phyloP scores from a whole-genome alignment of 2,888 invertebrate genomes.

The Thymelicus acteon region DNA sequence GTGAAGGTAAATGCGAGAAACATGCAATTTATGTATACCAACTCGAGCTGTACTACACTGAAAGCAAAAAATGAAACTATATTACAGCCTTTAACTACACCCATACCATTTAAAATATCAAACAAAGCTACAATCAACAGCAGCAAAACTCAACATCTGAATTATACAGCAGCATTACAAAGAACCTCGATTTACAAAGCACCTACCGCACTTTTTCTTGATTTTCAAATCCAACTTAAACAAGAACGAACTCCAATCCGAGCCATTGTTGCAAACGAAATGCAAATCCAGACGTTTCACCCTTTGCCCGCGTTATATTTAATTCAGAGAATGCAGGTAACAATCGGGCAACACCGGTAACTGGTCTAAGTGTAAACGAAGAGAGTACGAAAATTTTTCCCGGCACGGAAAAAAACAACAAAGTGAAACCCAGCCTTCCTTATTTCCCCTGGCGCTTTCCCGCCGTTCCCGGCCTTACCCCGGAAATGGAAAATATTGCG shows the following conservation, averaged over 20 bases:
- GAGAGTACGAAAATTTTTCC: constrained; percentile 76
- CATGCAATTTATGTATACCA: too few species aligned
- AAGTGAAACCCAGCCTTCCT: constrained; percentile 82
- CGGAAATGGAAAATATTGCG: constrained; percentile 85
- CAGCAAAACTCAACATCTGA: constrained; percentile 3
- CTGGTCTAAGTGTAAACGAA: constrained; percentile 83
- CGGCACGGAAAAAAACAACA: constrained; percentile 70
- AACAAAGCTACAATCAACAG: constrained; percentile 8
- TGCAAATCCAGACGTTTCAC: constrained; percentile 81
- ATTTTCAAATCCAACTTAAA: constrained; percentile 57
- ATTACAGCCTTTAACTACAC: too few species aligned
- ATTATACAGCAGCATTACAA: constrained; percentile 27
- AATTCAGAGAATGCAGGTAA: constrained; percentile 81
- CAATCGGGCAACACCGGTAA: constrained; percentile 77
- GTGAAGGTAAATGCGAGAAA: too few species aligned
- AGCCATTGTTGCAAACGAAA: constrained; percentile 75
- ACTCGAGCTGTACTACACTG: too few species aligned
- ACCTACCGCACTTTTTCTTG: constrained; percentile 44
- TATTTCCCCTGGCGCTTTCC: constrained; percentile 83
- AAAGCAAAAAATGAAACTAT: too few species aligned
- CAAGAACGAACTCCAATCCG: constrained; percentile 63
- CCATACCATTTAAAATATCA: too few species aligned
- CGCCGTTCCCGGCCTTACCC: constrained; percentile 69
- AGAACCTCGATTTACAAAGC: constrained; percentile 28
- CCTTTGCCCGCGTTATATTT: constrained; percentile 79